Evolutionary conservation across 1,140 invertebrate genomes (phyloP), one percentile per base, ranked within the genome.

Genomic region (Calliphora vicina): DNA sequence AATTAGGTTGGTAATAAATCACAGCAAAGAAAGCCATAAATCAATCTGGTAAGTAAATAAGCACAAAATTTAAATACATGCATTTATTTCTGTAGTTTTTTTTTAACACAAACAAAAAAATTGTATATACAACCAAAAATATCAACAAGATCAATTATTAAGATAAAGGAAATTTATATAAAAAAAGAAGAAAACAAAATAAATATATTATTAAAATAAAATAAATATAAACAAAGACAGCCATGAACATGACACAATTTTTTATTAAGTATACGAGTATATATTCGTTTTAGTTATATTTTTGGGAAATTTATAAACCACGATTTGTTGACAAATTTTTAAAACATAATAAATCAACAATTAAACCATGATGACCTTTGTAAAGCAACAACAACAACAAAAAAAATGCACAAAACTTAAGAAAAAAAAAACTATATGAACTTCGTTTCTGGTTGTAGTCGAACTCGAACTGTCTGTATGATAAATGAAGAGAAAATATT

Each of bases 331-430:
- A 78, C 74, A 78, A 78, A 78, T 78, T 78, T 78, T 78, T 78
- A 78, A 78, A 78, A 78, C 74, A 78, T 78, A 78, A 78, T 78
- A 78, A 78, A 78, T 78, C 74, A 78, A 78, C 74, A 78, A 78
- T 78, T 78, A 78, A 78, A 78, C 74, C 42, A 43, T 78, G 74
- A 45, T 78, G 74, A 78, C 74, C 74, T 78, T 78, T 78, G 27
- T 57, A 17, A 57, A 57, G 73, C 29, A n/a, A 10, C 35, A 35
- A 35, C 6, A 35, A 1, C 6, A 5, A 2, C 0, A 35, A 35
- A 35, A 35, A 35, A 35, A 35, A 35, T 35, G 35, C 35, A 35
- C 35, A 35, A 35, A 35, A 35, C 35, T 35, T 2, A 35, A n/a
- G n/a, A n/a, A 26, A 26, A 26, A 25, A 20, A 23, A 78, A n/a